These are phyloP conservation scores for Temnothorax nylanderi DNA, from an alignment of 1,140 invertebrate genomes.

Conservation along the genomic window DNA sequence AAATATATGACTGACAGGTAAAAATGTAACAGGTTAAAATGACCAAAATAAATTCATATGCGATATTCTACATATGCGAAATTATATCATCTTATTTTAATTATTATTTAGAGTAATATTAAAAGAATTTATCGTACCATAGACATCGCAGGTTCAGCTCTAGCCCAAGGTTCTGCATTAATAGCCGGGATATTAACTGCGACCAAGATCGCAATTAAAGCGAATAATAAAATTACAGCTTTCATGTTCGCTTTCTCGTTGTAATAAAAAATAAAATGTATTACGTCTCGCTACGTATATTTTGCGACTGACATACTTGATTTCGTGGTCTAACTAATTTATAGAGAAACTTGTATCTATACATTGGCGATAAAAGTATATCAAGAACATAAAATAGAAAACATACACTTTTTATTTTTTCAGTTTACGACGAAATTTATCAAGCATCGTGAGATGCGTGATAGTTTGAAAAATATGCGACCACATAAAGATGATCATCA, in stretches of 20 bases:
- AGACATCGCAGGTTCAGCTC: neutral
- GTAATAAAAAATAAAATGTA: neutral
- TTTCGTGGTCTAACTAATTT: neutral
- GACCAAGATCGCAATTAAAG: neutral
- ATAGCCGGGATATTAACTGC: neutral
- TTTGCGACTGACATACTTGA: neutral
- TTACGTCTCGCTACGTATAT: neutral
- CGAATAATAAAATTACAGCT: neutral
- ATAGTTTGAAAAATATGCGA: neutral
- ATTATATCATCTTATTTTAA: no score
- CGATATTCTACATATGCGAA: no score
- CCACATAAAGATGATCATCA: neutral
- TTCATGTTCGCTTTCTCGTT: neutral
- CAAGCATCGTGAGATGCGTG: neutral
- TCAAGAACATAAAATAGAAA: neutral
- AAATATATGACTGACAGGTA: no score
- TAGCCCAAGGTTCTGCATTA: neutral
- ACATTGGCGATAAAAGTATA: no score
- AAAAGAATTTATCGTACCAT: no score
- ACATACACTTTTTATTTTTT: neutral
- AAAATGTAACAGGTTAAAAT: no score
- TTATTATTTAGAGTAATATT: no score
- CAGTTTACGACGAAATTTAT: neutral
- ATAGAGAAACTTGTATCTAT: neutral
- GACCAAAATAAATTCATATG: no score